phyloP scores from a whole-genome alignment of 2,113 vertebrate species.

The Gallinago media region DNA sequence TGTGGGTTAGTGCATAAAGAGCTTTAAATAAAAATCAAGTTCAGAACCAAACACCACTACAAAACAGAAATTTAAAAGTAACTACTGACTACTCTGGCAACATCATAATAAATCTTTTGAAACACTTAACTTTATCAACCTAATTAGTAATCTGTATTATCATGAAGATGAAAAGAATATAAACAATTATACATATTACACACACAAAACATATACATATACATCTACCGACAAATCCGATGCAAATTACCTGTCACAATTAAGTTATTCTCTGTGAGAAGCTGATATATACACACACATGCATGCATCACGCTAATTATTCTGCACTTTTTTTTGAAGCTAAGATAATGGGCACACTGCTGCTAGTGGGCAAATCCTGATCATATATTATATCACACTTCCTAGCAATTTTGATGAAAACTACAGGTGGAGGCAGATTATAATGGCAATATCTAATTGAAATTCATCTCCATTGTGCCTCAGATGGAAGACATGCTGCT shows the following conservation, averaged over 20 bases:
- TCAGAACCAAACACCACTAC: constrained; percentile 32
- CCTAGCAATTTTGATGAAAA: constrained; percentile 77
- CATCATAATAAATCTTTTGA: constrained; percentile 36
- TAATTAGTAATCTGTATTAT: constrained; percentile 63
- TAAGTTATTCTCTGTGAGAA: constrained; percentile 57
- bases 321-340: constrained; percentile 27
- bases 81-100: constrained; percentile 37
- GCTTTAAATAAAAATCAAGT: constrained; percentile 28
- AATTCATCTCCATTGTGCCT: constrained; percentile 80
- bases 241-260: constrained; percentile 69
- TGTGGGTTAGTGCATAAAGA: neutral
- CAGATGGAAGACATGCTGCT: constrained; percentile 76
- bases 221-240: constrained; percentile 21
- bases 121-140: constrained; percentile 62
- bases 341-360: constrained; percentile 68
- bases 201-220: neutral
- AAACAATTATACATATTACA: neutral
- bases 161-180: neutral
- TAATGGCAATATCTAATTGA: constrained; percentile 77
- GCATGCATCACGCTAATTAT: constrained; percentile 62
- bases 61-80: constrained; percentile 55
- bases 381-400: constrained; percentile 65
- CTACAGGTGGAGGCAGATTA: constrained; percentile 79
- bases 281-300: neutral
- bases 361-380: constrained; percentile 72